phyloP scores from a whole-genome alignment of 2,797 vertebrate species.

The Gila robusta region DNA sequence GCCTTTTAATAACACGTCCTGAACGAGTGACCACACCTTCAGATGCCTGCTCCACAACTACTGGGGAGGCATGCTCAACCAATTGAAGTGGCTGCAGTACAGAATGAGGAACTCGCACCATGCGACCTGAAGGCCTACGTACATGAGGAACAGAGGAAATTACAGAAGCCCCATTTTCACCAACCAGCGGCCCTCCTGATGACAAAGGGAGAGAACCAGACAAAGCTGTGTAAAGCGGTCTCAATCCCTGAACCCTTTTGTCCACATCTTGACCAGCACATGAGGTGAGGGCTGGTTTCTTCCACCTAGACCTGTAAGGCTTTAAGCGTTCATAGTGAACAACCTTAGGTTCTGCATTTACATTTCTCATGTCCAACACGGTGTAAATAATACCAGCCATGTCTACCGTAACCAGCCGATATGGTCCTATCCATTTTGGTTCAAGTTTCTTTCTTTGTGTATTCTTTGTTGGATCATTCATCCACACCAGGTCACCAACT shows the following conservation, averaged over 20 bases:
- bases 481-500: constrained; percentile 45
- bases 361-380: too few species aligned
- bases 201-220: neutral
- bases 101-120: neutral
- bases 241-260: neutral
- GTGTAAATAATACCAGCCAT: too few species aligned
- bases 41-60: too few species aligned
- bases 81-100: neutral
- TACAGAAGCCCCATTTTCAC: neutral
- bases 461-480: constrained; percentile 39
- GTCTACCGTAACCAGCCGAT: too few species aligned
- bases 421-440: neutral
- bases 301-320: neutral
- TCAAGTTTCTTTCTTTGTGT: constrained; percentile 51
- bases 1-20: too few species aligned
- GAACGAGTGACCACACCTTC: too few species aligned
- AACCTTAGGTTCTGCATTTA: too few species aligned
- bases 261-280: neutral
- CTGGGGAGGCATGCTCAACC: neutral
- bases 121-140: neutral
- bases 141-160: neutral
- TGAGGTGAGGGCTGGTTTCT: neutral
- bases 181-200: neutral
- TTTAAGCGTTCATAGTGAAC: too few species aligned
- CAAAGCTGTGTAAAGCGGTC: neutral